Percentiles rank a stretch among this genome's conserved stretches.
Conservation (phyloP, 2,888 invertebrate genomes). For the Parnassius smintheus region DNA sequence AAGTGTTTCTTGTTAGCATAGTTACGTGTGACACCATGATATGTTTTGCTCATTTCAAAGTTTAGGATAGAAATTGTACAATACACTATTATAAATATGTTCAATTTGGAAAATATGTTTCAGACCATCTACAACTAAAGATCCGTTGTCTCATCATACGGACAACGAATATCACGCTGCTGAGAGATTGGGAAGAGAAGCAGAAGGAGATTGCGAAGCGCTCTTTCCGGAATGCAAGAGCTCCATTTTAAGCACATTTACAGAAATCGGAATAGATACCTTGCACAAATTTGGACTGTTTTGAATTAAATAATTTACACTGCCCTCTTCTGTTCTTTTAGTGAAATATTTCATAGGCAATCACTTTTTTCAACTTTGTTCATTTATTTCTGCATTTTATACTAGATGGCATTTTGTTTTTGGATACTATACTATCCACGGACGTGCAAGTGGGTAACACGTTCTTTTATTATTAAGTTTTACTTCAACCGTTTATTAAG, state of each 20-base stretch:
- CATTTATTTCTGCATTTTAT: no score
- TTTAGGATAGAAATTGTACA: not conserved
- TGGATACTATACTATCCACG: no score
- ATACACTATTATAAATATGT: not conserved
- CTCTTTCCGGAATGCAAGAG: conserved; percentile 84
- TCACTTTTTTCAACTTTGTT: not conserved
- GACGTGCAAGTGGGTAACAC: no score
- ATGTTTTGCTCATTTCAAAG: no score
- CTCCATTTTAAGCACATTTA: conserved; percentile 82
- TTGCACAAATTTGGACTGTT: conserved; percentile 66
- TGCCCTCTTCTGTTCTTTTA: no score
- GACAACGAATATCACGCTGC: conserved; percentile 89
- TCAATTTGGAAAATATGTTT: conserved; percentile 2
- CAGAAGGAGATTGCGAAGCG: conserved; percentile 74
- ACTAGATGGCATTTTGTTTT: no score
- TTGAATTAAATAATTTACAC: conserved; percentile 18
- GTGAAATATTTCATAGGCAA: not conserved
- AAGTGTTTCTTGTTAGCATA: no score
- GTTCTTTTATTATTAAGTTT: no score
- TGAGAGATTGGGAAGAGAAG: conserved; percentile 83
- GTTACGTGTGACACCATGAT: no score
- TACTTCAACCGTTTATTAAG: no score
- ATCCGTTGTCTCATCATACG: conserved; percentile 82
- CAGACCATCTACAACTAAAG: conserved; percentile 87
- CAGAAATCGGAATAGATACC: conserved; percentile 70